Base-by-base conservation (phyloP, 2,113 vertebrate genomes). In the Cyprinodon variegatus region DNA sequence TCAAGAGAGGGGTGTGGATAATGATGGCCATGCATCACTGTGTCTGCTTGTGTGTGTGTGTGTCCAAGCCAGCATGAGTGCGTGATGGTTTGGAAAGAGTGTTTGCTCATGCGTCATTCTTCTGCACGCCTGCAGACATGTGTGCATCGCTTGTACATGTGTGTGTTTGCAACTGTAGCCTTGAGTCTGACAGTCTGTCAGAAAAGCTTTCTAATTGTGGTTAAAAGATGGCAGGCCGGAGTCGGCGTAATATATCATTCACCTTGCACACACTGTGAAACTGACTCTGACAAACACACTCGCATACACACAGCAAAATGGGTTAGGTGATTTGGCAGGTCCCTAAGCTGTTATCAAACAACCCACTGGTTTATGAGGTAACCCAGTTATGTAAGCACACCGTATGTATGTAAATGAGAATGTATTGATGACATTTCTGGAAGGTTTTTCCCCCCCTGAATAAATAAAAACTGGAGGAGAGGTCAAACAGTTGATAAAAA, bases 161-260 rank as follows among this genome's bases (percentile, higher is more conserved):
- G 79, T 72, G 76, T 73, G 62, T 70, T 65, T 74, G 72, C 37
- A 67, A 65, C 73, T 70, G 78, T 79, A 79, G 82, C 79, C 77
- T 79, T 74, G 72, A 77, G 77, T 78, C 76, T 87, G 87, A 89
- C 88, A 88, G 83, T 83, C 85, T 91, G 86, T 92, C 88, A 90
- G 85, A 86, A 78, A 86, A 75, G 82, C 85, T 89, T 88, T 90
- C 85, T 92, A 90, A 92, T 89, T 92, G 91, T 89, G 89, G 91
- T 91, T 92, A 92, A 92, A 92, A 90, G 88, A 92, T 92, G 89
- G 86, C 82, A 83, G 77, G 77, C 83, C 70, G 69, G 79, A 86
- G 83, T 89, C 87, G 82, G 72, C 67, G 79, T 81, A 87, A 90
- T 90, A 83, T 61, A 79, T 92, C 86, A 86, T 83, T 87, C 85